Evolutionary conservation across 2,797 vertebrate genomes (phyloP).

Genomic region (Clarias platycephalus): DNA sequence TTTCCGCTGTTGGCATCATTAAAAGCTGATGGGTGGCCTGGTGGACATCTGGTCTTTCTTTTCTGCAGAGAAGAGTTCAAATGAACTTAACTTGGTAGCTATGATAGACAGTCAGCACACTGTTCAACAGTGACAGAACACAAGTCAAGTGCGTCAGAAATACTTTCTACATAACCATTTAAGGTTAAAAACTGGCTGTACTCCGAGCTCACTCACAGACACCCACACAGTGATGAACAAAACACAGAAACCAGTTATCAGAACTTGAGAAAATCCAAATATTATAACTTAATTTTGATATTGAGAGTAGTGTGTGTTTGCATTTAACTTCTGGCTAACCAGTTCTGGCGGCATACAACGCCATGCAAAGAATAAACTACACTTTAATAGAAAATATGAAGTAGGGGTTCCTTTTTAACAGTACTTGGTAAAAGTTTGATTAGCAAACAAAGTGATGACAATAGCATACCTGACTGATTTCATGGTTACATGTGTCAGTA

Average conservation of each 20-base stretch:
- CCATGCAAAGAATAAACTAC: neutral
- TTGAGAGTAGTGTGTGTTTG: neutral
- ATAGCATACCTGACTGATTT: slow-evolving; percentile 1
- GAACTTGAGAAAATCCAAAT: neutral
- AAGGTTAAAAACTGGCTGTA: slow-evolving; percentile 38
- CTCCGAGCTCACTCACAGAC: slow-evolving; percentile 2
- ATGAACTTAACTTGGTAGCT: neutral
- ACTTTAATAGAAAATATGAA: neutral
- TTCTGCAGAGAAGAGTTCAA: neutral
- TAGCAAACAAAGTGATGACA: slow-evolving; percentile 6
- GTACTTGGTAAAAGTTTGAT: neutral
- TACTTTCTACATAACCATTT: slow-evolving; percentile 34
- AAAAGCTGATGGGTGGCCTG: neutral
- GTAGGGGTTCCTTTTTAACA: neutral
- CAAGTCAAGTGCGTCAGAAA: slow-evolving; percentile 36
- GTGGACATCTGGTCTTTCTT: slow-evolving; percentile 1
- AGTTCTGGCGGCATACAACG: neutral
- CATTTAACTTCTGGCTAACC: neutral
- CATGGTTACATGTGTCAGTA: neutral
- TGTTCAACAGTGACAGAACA: slow-evolving; percentile 7
- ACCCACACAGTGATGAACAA: slow-evolving; percentile 29
- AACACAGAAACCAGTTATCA: slow-evolving; percentile 21
- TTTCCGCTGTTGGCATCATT: neutral
- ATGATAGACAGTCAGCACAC: neutral
- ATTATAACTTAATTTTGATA: neutral